Percentiles rank a stretch among this genome's conserved stretches.
phyloP scores from a whole-genome alignment of 35 echinoderm and acorn worm species.

The Ophiothrix spiculata region DNA sequence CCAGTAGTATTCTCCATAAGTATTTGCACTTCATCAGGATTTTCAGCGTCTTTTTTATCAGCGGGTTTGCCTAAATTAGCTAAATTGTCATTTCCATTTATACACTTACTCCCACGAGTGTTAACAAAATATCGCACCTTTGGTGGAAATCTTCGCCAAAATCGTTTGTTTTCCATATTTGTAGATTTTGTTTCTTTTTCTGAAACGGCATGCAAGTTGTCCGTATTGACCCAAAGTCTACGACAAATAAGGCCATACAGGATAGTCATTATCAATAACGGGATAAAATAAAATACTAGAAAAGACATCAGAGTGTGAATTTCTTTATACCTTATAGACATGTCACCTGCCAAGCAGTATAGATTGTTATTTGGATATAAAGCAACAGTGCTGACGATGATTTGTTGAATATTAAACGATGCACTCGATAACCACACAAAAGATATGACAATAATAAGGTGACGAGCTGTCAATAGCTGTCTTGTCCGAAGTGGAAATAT shows the following conservation, averaged over 20 bases:
- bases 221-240: conserved; percentile 65
- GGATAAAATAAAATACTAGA: conserved; percentile 53
- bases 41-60: not conserved
- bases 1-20: conserved; percentile 1
- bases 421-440: conserved; percentile 65
- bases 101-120: not conserved
- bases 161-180: not conserved
- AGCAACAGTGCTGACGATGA: conserved; percentile 7
- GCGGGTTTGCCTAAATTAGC: conserved; percentile 13
- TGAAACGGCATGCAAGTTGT: not conserved
- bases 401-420: conserved; percentile 29
- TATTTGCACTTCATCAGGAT: conserved; percentile 5
- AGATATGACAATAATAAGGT: conserved; percentile 49
- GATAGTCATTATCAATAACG: conserved; percentile 65
- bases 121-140: conserved; percentile 4
- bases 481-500: conserved; percentile 65
- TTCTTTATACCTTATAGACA: not conserved
- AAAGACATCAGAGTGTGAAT: conserved; percentile 27
- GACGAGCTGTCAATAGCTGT: conserved; percentile 50
- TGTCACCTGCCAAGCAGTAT: not conserved
- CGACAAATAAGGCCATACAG: conserved; percentile 70
- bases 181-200: not conserved
- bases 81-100: not conserved
- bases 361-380: conserved; percentile 15
- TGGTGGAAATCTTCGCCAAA: not conserved